Evolutionary conservation across 2,888 invertebrate genomes (phyloP).

Genomic region (Sepiola atlantica): DNA sequence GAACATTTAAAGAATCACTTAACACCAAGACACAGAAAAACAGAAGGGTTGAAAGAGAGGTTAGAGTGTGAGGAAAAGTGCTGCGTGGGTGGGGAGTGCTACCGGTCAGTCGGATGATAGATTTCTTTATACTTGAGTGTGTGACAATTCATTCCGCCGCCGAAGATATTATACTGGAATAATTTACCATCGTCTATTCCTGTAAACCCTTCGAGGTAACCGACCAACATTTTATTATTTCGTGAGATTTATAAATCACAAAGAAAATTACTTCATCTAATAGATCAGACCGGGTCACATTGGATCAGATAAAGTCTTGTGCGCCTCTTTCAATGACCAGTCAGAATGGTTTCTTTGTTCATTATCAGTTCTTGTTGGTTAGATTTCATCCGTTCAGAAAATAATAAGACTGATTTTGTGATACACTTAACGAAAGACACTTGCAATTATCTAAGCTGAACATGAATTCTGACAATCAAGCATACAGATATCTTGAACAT

Average conservation of each 20-base stretch:
- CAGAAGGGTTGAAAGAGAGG: background rate
- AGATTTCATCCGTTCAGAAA: no score
- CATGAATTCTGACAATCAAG: no score
- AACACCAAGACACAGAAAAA: background rate
- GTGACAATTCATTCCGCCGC: background rate
- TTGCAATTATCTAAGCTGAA: no score
- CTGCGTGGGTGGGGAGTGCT: background rate
- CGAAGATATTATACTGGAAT: background rate
- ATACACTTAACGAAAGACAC: no score
- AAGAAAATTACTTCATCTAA: slow-evolving; percentile 1
- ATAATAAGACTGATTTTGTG: no score
- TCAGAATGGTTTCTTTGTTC: background rate
- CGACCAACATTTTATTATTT: background rate
- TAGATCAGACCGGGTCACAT: no score
- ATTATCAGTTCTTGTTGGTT: background rate
- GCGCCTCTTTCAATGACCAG: background rate
- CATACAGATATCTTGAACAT: no score
- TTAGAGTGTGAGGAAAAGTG: background rate
- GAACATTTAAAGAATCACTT: background rate
- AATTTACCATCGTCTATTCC: background rate
- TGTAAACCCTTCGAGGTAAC: background rate
- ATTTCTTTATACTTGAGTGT: background rate
- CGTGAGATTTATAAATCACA: background rate
- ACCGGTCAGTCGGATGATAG: background rate
- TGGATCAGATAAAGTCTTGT: background rate